Conservation (phyloP, 92 coral and sea anemone species). For the Scolanthus callimorphus region DNA sequence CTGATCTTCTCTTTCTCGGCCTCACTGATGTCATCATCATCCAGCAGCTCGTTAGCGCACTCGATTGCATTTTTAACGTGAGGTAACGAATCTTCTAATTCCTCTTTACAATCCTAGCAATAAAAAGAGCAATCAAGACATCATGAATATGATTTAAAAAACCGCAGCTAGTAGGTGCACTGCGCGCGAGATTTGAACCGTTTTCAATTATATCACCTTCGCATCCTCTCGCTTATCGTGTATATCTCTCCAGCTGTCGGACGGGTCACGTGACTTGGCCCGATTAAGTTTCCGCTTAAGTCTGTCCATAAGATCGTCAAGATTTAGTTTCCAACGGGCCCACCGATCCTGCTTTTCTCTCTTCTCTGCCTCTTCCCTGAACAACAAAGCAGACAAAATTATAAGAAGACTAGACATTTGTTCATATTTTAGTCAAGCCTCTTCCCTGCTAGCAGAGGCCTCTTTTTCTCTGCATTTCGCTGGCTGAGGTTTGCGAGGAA, state of each 20-base stretch:
- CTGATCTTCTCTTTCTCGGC: constrained; percentile 20
- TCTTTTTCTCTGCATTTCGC: too few species aligned
- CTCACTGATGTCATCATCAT: constrained; percentile 11
- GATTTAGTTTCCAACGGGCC: constrained; percentile 10
- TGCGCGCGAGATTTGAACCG: too few species aligned
- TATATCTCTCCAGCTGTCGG: constrained; percentile 4
- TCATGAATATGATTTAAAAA: too few species aligned
- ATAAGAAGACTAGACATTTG: too few species aligned
- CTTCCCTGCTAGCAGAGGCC: too few species aligned
- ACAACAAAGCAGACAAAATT: too few species aligned
- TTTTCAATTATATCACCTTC: too few species aligned
- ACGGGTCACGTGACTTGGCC: constrained; percentile 6
- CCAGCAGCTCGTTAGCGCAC: constrained; percentile 16
- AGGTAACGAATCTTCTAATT: constrained; percentile 31
- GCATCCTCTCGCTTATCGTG: constrained; percentile 24
- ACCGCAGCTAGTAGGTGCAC: too few species aligned
- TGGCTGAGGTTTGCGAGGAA: too few species aligned
- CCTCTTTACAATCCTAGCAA: constrained; percentile 46
- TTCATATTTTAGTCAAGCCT: too few species aligned
- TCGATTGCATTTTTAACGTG: constrained; percentile 38
- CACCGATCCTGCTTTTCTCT: constrained; percentile 24
- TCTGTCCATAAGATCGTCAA: constrained; percentile 15
- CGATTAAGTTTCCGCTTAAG: constrained; percentile 12
- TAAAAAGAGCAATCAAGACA: too few species aligned
- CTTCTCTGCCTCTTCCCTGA: constrained; percentile 12